Percentiles rank a stretch among this genome's conserved stretches.
These are phyloP conservation scores for Ichneumoninae sp. DNA, from an alignment of 2,888 invertebrate genomes.

Conservation along the genomic window DNA sequence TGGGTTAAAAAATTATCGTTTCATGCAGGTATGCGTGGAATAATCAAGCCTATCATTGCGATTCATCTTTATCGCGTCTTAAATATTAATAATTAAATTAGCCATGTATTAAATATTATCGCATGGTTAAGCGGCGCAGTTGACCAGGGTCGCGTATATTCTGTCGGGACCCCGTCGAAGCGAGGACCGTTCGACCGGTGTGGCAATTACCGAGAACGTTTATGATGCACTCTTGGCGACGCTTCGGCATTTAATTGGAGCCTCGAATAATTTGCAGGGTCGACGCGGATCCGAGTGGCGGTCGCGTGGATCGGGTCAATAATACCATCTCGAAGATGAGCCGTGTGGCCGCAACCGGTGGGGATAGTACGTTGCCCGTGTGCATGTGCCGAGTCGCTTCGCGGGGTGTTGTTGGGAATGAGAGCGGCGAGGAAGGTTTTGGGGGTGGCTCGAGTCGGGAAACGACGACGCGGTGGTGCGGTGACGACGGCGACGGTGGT, in stretches of 20 bases:
- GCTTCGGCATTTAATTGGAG: conserved; percentile 80
- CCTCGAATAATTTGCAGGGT: conserved; percentile 80
- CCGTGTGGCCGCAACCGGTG: conserved; percentile 58
- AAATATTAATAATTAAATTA: background rate
- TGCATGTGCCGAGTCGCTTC: conserved; percentile 33
- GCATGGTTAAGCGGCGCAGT: background rate
- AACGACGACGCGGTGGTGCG: conserved; percentile 27
- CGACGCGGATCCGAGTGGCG: conserved; percentile 36
- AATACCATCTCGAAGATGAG: conserved; percentile 82
- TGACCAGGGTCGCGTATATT: background rate
- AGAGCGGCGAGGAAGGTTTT: background rate
- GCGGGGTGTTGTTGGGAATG: conserved; percentile 1
- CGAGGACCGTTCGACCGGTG: conserved; percentile 6
- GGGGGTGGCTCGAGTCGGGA: conserved; percentile 32
- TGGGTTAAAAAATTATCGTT: background rate
- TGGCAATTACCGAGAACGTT: conserved; percentile 35
- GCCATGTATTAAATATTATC: background rate
- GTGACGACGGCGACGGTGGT: conserved; percentile 35
- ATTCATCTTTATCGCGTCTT: background rate
- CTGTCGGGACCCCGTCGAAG: background rate
- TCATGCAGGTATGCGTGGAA: background rate
- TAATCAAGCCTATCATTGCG: background rate
- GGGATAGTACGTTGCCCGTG: conserved; percentile 12
- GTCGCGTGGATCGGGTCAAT: conserved; percentile 54
- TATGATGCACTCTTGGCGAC: conserved; percentile 23